Evolutionary conservation across 2,113 vertebrate species (phyloP).

Genomic region (Indri indri): DNA sequence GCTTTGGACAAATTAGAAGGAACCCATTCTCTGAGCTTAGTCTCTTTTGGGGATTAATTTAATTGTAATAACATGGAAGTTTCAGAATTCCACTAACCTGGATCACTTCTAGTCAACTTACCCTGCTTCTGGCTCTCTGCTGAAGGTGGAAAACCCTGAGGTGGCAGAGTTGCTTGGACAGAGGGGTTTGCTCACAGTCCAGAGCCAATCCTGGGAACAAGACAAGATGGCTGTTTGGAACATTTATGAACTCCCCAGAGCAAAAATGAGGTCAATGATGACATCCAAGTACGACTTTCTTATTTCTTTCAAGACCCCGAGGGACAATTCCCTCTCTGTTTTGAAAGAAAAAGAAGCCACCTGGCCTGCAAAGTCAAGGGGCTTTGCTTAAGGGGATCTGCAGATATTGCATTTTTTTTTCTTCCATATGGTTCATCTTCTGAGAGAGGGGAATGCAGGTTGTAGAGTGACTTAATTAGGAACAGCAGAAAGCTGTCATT

Average conservation of each 20-base stretch:
- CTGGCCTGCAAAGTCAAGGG: neutral
- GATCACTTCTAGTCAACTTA: neutral
- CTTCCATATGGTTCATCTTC: neutral
- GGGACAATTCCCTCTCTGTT: neutral
- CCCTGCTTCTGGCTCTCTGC: neutral
- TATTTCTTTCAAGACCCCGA: neutral
- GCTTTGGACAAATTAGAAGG: neutral
- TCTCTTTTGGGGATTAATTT: neutral
- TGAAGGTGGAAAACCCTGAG: neutral
- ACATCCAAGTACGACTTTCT: neutral
- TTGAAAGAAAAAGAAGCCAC: neutral
- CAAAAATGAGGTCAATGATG: neutral
- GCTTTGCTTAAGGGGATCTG: neutral
- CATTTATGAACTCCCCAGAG: neutral
- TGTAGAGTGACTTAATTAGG: neutral
- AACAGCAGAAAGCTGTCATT: neutral
- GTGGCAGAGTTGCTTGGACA: neutral
- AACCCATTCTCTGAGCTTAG: neutral
- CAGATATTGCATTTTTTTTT: too few species aligned
- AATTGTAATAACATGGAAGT: neutral
- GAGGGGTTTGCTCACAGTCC: neutral
- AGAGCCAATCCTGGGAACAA: neutral
- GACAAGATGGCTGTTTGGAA: neutral
- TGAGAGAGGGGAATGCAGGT: neutral
- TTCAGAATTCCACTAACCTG: neutral